Evolutionary conservation across 2,888 invertebrate genomes (phyloP), one percentile per base, ranked within the genome.

Genomic region (Polyommatus icarus): DNA sequence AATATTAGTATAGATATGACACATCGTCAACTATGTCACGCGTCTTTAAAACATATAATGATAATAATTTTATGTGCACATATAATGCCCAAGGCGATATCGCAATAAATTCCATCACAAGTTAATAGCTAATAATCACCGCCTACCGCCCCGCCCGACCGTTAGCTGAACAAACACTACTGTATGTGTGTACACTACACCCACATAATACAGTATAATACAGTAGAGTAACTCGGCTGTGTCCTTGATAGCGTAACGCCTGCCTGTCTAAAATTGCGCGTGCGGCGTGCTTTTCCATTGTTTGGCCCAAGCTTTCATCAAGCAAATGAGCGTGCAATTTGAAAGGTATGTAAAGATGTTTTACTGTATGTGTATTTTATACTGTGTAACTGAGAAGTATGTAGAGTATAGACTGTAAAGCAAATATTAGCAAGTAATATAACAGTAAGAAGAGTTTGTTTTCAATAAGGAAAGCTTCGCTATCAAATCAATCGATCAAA

Each of bases 121-220:
- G 61, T 61, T 15, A 36, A 71, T 61, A 71, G 10, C n/a, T 36
- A 71, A 71, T 71, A 36, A 32, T 71, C 29, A 10, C 71, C 71
- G 71, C 71, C 71, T 71, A 71, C 71, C 36, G 71, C 71, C 71
- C 29, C 71, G 36, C 71, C 71, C 71, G 71, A 71, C 71, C 36
- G 71, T 71, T 71, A 36, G 32, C 29, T 71, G 36, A 61, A 61
- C 61, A 61, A 61, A 61, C n/a, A 71, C n/a, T 71, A 71, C 71
- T 71, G 36, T 71, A 36, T 18, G 29, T 32, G 32, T 36, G 29
- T 54, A 29, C 18, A 71, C 32, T 36, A n/a, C 71, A 71, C n/a
- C 15, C n/a, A 71, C 36, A 32, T 71, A 29, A 7, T 71, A 71
- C 18, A 24, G 5, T 18, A 15, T 15, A 71, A 12, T 24, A 12